Conservation (phyloP, 2,797 vertebrate species). For the Pangasius macronema region DNA sequence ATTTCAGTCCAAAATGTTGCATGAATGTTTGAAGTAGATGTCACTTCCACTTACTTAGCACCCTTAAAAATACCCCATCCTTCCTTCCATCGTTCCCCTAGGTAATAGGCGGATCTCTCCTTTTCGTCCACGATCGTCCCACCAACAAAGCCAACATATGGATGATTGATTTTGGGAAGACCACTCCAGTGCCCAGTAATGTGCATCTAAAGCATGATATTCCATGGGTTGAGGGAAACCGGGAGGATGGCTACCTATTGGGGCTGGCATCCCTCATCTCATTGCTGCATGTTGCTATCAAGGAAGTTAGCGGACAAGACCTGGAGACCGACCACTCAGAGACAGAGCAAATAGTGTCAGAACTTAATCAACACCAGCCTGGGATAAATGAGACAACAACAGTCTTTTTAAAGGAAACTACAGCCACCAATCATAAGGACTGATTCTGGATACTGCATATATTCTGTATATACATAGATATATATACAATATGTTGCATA, state of each 20-base stretch:
- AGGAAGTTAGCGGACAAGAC: slow-evolving; percentile 53
- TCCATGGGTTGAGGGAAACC: slow-evolving; percentile 82
- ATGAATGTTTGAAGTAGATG: too few species aligned
- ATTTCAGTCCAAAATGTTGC: too few species aligned
- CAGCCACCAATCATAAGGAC: background rate
- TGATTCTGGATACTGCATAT: background rate
- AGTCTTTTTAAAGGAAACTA: slow-evolving; percentile 3
- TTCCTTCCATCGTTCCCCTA: slow-evolving; percentile 54
- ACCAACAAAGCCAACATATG: slow-evolving; percentile 81
- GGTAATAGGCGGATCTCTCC: slow-evolving; percentile 90
- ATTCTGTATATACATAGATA: background rate
- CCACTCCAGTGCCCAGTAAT: slow-evolving; percentile 68
- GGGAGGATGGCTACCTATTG: slow-evolving; percentile 85
- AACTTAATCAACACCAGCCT: slow-evolving; percentile 14
- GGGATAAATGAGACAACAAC: background rate
- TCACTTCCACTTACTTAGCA: background rate
- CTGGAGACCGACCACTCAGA: slow-evolving; percentile 42
- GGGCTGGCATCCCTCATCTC: slow-evolving; percentile 79
- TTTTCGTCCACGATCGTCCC: slow-evolving; percentile 83
- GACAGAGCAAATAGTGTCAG: slow-evolving; percentile 28
- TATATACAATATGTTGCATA: background rate
- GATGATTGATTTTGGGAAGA: slow-evolving; percentile 96
- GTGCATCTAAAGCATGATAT: slow-evolving; percentile 74
- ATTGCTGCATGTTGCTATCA: slow-evolving; percentile 72
- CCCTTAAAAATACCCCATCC: background rate